Percentiles rank a stretch among this genome's conserved stretches.
These are phyloP conservation scores for Petromus typicus DNA, from an alignment of 2,113 vertebrate species.

Conservation along the genomic window DNA sequence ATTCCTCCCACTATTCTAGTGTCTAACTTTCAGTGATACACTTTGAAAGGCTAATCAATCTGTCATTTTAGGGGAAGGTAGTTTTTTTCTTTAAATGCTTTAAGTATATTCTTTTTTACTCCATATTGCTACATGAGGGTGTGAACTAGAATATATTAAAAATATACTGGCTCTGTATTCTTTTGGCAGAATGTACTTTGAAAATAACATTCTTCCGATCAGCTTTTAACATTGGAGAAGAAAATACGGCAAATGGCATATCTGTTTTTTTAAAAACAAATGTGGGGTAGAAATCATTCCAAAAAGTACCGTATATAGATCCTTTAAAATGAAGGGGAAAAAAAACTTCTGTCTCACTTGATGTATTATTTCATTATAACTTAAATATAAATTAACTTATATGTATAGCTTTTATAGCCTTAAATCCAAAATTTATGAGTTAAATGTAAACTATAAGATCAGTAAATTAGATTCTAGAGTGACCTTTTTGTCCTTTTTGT, in stretches of 20 bases:
- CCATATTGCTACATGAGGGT: slow-evolving; percentile 63
- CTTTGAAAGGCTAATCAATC: slow-evolving; percentile 42
- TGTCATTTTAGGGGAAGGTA: slow-evolving; percentile 20
- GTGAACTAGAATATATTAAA: slow-evolving; percentile 72
- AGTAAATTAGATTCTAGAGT: slow-evolving; percentile 3
- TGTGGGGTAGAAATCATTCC: slow-evolving; percentile 6
- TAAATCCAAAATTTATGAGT: slow-evolving; percentile 58
- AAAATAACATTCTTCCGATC: slow-evolving; percentile 63
- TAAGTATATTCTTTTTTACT: slow-evolving; percentile 39
- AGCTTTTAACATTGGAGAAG: slow-evolving; percentile 49
- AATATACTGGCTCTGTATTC: slow-evolving; percentile 62
- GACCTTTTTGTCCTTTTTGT: slow-evolving; percentile 28
- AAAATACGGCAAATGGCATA: slow-evolving; percentile 54
- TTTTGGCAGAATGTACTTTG: slow-evolving; percentile 71
- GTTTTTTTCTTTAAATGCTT: slow-evolving; percentile 4
- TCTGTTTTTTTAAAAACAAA: slow-evolving; percentile 32
- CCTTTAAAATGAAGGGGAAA: neutral
- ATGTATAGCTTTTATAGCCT: slow-evolving; percentile 28
- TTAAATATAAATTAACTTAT: slow-evolving; percentile 29
- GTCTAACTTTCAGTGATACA: neutral
- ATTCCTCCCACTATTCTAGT: neutral
- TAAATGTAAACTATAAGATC: slow-evolving; percentile 21
- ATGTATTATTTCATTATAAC: slow-evolving; percentile 10
- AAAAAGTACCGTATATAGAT: neutral
- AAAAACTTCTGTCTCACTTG: neutral